Evolutionary conservation across 2,888 invertebrate species (phyloP), one percentile per base, ranked within the genome.

Genomic region (Brachypalpus laphriformis): DNA sequence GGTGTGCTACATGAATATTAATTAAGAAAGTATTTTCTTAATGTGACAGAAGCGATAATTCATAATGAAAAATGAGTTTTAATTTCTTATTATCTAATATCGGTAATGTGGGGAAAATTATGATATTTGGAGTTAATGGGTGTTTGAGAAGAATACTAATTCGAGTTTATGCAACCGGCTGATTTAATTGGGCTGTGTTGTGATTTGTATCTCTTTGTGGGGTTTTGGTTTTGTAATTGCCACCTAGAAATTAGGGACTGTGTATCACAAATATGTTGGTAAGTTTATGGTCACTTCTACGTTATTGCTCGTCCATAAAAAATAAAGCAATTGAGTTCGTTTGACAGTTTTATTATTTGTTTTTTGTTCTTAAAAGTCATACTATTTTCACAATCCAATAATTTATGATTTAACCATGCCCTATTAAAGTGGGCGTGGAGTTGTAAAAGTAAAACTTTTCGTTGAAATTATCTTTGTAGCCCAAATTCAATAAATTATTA

Each of bases 1-100:
- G 42, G 70, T 59, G 70, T 66, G 70, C 45, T 57, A 9, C 54
- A 80, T 80, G 80, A 80, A 85, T 85, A 85, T 65, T 85, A 85
- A 85, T 80, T 18, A 37, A 59, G 37, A 65, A 75, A 22, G 8
- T 31, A 22, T 40, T 56, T 28, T 22, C 28, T 37, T 49, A 16
- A 20, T 31, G 25, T 16, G 61, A 54, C 68, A 70, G 6, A 31
- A 45, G 63, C 57, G 49, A 83, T 83, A 57, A 56, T 16, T 47
- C 34, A 61, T 31, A 54, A 51, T 56, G 25, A 56, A 65, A 54
- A 77, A 51, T 77, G 71, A 72, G 31, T 42, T 72, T 40, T n/a
- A 16, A 56, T 76, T 34, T 54, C 16, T 45, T 34, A 40, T 76
- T 76, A 66, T 61, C 75, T 66, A 75, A 66, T 74, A 47, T 75